These are phyloP conservation scores for Sebastes oblongus DNA, from an alignment of 2,797 vertebrate genomes.

Conservation along the genomic window DNA sequence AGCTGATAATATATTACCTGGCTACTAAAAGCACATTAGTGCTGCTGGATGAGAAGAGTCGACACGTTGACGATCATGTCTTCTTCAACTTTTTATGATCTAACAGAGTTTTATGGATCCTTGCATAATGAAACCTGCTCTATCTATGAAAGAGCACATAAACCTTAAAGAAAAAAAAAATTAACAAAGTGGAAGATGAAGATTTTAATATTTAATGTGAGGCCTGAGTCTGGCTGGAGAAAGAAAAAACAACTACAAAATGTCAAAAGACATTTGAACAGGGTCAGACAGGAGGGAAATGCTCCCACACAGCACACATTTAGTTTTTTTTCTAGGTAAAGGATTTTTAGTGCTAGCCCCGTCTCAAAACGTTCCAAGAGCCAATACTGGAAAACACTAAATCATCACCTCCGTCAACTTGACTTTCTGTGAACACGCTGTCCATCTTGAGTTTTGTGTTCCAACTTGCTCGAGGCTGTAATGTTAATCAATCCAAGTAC, in stretches of 20 bases:
- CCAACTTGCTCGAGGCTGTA: background rate
- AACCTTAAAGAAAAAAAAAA: slow-evolving; percentile 24
- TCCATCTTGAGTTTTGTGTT: background rate
- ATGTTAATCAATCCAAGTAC: background rate
- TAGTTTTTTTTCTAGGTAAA: background rate
- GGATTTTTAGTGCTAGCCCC: background rate
- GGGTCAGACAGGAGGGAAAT: background rate
- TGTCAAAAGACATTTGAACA: background rate
- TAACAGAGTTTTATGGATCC: slow-evolving; percentile 25
- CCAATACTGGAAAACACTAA: background rate
- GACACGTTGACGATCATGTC: background rate
- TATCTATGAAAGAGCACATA: slow-evolving; percentile 7
- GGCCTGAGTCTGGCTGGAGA: background rate
- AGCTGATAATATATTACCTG: slow-evolving; percentile 14
- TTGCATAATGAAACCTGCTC: slow-evolving; percentile 27
- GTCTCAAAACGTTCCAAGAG: background rate
- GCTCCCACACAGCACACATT: background rate
- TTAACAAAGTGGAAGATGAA: slow-evolving; percentile 18
- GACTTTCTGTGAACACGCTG: background rate
- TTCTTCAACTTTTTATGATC: slow-evolving; percentile 35
- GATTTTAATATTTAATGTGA: slow-evolving; percentile 34
- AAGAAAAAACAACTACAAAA: background rate
- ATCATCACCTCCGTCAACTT: background rate
- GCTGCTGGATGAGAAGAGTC: background rate
- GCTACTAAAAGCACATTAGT: background rate